Conservation (phyloP, 2,113 vertebrate genomes). For the Centropus unirufus region DNA sequence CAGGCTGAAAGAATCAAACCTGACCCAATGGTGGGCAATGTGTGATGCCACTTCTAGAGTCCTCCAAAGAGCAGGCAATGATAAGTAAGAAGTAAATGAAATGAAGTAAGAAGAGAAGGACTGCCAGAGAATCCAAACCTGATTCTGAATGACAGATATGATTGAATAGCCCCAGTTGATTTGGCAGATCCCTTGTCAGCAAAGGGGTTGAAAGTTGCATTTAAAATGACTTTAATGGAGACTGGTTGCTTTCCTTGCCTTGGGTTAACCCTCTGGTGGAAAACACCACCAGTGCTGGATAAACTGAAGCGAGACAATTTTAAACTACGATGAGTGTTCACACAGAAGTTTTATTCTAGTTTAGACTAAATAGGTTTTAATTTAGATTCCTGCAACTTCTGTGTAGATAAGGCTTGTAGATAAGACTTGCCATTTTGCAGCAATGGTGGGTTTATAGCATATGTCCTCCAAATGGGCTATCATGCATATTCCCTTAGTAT, state of each 20-base stretch:
- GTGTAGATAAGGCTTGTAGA: not conserved
- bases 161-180: not conserved
- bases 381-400: slow-evolving; percentile 48
- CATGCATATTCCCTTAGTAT: slow-evolving; percentile 58
- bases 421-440: slow-evolving; percentile 21
- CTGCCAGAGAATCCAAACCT: rapidly evolving
- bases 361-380: slow-evolving; percentile 45
- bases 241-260: not conserved
- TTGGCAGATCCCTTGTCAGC: not conserved
- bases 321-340: not conserved
- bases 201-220: not conserved
- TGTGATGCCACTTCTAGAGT: not conserved
- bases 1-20: not conserved
- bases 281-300: not conserved
- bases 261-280: not conserved
- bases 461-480: slow-evolving; percentile 44
- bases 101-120: not conserved
- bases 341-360: slow-evolving; percentile 24
- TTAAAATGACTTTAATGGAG: not conserved
- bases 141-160: not conserved
- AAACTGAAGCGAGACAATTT: not conserved
- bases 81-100: not conserved
- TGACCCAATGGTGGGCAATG: not conserved
- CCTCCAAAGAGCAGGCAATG: not conserved
- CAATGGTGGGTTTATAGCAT: slow-evolving; percentile 13